Evolutionary conservation across 2,113 vertebrate species (phyloP).

Genomic region (Alethe diademata): DNA sequence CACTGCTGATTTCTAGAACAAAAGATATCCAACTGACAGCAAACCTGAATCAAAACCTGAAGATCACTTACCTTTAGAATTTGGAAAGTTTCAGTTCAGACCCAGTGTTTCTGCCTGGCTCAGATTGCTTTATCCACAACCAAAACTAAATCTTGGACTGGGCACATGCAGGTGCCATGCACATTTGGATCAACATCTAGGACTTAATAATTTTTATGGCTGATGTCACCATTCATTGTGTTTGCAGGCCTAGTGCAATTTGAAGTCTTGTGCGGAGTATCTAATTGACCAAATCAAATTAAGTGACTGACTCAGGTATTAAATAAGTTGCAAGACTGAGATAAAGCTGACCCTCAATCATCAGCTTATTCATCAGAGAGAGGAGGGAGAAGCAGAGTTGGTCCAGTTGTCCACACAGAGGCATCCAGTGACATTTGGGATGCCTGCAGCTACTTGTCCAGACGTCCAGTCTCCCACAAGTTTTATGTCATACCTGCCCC

Average conservation of each 20-base stretch:
- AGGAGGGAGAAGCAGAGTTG: background rate
- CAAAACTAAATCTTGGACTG: background rate
- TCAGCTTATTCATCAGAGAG: background rate
- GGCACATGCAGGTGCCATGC: background rate
- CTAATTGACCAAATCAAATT: background rate
- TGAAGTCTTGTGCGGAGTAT: background rate
- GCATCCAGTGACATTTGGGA: background rate
- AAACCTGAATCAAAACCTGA: background rate
- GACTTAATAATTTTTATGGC: background rate
- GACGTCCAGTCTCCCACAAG: background rate
- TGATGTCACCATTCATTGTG: background rate
- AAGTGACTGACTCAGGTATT: background rate
- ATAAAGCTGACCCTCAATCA: background rate
- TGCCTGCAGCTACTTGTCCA: background rate
- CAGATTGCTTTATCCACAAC: background rate
- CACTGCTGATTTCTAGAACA: background rate
- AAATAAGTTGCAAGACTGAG: background rate
- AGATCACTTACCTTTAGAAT: background rate
- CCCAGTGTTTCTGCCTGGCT: background rate
- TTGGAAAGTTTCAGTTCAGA: background rate
- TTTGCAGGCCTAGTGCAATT: background rate
- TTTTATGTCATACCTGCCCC: background rate
- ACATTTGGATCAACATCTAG: background rate
- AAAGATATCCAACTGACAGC: background rate
- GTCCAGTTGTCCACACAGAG: background rate